phyloP scores from a whole-genome alignment of 2,888 invertebrate species.

The Tricholauxania praeusta region DNA sequence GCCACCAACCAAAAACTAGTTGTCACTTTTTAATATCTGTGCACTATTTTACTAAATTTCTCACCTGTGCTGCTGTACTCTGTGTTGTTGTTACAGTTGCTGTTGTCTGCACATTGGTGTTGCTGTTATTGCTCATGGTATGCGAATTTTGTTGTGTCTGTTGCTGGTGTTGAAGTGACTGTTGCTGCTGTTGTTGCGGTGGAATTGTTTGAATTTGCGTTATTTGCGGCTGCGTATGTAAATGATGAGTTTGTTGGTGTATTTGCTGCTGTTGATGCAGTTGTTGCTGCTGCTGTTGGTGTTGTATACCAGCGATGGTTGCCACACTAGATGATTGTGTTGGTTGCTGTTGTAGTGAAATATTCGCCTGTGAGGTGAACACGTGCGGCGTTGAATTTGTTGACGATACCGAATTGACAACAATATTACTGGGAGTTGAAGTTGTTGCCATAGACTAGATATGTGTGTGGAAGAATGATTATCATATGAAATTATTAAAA shows the following conservation, averaged over 20 bases:
- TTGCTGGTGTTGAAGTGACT: slow-evolving; percentile 48
- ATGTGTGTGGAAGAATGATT: neutral
- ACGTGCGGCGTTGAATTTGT: slow-evolving; percentile 60
- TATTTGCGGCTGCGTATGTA: slow-evolving; percentile 62
- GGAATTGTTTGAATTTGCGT: slow-evolving; percentile 65
- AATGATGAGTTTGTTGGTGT: slow-evolving; percentile 60
- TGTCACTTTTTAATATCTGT: too few species aligned
- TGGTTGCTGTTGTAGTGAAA: slow-evolving; percentile 53
- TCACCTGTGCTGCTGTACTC: slow-evolving; percentile 69
- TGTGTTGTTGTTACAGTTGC: slow-evolving; percentile 54
- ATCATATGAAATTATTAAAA: slow-evolving; percentile 12
- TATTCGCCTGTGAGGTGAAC: slow-evolving; percentile 58
- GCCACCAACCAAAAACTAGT: too few species aligned
- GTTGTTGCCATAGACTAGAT: slow-evolving; percentile 57
- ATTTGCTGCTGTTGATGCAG: slow-evolving; percentile 54
- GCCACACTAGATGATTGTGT: slow-evolving; percentile 56
- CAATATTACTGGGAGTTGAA: slow-evolving; percentile 63
- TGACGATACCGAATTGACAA: slow-evolving; percentile 67
- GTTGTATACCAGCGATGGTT: slow-evolving; percentile 53
- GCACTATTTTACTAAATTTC: slow-evolving; percentile 60
- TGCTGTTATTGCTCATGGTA: slow-evolving; percentile 44
- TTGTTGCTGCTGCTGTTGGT: slow-evolving; percentile 52
- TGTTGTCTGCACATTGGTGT: slow-evolving; percentile 49
- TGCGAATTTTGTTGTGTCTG: slow-evolving; percentile 47
- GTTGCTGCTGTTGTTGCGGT: slow-evolving; percentile 48